Conservation (phyloP, 2,888 invertebrate species). For the Polyommatus icarus region DNA sequence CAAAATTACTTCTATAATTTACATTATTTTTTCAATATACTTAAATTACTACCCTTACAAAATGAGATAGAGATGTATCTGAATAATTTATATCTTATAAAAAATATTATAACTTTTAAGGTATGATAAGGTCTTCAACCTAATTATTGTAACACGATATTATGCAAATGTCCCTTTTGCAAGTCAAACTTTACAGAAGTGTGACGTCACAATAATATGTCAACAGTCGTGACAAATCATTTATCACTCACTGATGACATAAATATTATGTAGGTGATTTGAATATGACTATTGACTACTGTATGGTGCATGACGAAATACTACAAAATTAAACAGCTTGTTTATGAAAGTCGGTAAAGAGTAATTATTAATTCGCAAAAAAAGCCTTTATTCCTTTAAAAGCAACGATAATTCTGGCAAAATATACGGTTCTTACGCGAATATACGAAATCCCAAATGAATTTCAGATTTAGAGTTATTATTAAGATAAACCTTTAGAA, state of each 20-base stretch:
- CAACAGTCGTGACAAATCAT: slow-evolving; percentile 20
- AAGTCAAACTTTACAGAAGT: slow-evolving; percentile 7
- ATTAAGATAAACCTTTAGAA: background rate
- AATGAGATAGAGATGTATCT: too few species aligned
- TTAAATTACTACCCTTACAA: too few species aligned
- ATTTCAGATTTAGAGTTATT: background rate
- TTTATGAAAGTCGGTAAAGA: too few species aligned
- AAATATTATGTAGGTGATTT: background rate
- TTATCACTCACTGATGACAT: background rate
- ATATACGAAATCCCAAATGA: too few species aligned
- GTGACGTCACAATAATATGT: background rate
- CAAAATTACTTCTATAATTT: too few species aligned
- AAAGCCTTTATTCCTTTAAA: too few species aligned
- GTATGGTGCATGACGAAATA: background rate
- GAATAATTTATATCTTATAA: too few species aligned
- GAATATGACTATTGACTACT: background rate
- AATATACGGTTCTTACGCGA: too few species aligned
- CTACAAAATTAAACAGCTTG: too few species aligned
- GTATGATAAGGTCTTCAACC: background rate
- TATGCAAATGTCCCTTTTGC: slow-evolving; percentile 19
- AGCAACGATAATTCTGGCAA: too few species aligned
- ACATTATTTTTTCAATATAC: too few species aligned
- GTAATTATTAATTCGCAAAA: too few species aligned
- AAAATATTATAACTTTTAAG: background rate
- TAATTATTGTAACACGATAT: background rate